Evolutionary conservation across 2,888 invertebrate genomes (phyloP).

Genomic region (Selenia dentaria): DNA sequence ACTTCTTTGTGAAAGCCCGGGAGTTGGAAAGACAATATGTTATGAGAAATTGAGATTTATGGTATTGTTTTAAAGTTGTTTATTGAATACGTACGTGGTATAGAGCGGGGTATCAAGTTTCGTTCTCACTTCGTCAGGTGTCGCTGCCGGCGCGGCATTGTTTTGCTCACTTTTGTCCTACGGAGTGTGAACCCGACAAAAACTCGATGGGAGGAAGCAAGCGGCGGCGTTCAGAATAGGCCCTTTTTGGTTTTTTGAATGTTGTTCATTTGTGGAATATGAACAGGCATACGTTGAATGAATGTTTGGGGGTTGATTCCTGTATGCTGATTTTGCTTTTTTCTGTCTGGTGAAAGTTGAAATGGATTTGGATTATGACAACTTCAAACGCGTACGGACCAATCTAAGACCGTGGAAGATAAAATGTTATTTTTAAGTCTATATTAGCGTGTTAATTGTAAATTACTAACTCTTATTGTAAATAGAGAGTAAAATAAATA

Average conservation of each 20-base stretch:
- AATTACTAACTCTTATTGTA: too few relatives aligned
- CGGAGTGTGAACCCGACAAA: conserved; percentile 77
- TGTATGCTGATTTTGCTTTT: conserved; percentile 42
- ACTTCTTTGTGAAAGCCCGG: conserved; percentile 12
- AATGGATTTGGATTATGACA: too few relatives aligned
- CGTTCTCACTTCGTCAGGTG: conserved; percentile 82
- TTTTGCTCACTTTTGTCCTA: conserved; percentile 79
- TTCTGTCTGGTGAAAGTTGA: conserved; percentile 44
- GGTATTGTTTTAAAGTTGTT: conserved; percentile 33
- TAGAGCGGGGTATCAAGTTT: conserved; percentile 67
- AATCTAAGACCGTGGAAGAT: too few relatives aligned
- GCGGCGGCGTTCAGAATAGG: conserved; percentile 59
- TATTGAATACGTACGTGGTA: conserved; percentile 34
- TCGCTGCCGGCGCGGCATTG: conserved; percentile 75
- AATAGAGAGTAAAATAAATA: too few relatives aligned
- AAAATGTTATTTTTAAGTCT: too few relatives aligned
- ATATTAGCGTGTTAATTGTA: too few relatives aligned
- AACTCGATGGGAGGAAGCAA: conserved; percentile 54
- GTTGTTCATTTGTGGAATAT: conserved; percentile 35
- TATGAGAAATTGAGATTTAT: conserved; percentile 42
- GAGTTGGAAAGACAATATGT: conserved; percentile 22
- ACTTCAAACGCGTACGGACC: too few relatives aligned
- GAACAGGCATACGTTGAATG: conserved; percentile 42
- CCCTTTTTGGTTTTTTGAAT: conserved; percentile 52
- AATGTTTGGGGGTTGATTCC: conserved; percentile 49